These are phyloP conservation scores for Drosophila kanapiae DNA, from an alignment of 1,140 invertebrate species.

Conservation along the genomic window DNA sequence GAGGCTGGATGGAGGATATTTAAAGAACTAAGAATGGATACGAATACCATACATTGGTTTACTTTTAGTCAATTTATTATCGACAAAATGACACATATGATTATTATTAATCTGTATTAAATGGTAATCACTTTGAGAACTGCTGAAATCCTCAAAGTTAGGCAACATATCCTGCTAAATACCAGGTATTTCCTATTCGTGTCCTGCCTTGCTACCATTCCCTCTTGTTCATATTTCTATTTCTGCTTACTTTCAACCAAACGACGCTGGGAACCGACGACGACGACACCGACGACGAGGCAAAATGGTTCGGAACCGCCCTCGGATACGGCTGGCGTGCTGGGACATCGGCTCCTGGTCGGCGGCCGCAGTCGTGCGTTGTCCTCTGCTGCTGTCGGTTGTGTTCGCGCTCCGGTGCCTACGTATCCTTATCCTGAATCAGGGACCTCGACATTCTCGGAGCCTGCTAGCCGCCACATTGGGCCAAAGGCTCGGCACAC, in stretches of 20 bases:
- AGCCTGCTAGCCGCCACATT: slow-evolving; percentile 25
- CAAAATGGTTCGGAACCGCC: slow-evolving; percentile 9
- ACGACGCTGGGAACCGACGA: slow-evolving; percentile 18
- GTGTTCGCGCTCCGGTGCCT: slow-evolving; percentile 60
- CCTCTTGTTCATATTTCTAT: slow-evolving; percentile 80
- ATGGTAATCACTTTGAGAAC: background rate
- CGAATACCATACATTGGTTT: background rate
- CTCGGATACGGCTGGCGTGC: slow-evolving; percentile 20
- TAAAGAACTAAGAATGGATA: background rate
- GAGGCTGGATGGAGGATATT: too few relatives aligned
- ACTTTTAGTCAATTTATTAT: background rate
- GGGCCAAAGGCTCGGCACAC: slow-evolving; percentile 44
- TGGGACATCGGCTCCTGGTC: slow-evolving; percentile 37
- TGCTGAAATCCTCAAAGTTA: background rate
- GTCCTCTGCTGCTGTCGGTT: slow-evolving; percentile 79
- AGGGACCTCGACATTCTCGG: slow-evolving; percentile 40
- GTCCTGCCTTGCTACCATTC: background rate
- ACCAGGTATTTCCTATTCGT: slow-evolving; percentile 20
- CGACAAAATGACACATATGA: background rate
- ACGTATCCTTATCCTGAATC: slow-evolving; percentile 21
- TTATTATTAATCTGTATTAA: background rate
- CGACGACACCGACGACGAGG: slow-evolving; percentile 29
- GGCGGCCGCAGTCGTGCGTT: slow-evolving; percentile 69
- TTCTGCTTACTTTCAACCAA: slow-evolving; percentile 73
- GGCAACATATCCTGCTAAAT: background rate